phyloP scores from a whole-genome alignment of 2,797 vertebrate species.

The Cryptoblepharus egeriae region DNA sequence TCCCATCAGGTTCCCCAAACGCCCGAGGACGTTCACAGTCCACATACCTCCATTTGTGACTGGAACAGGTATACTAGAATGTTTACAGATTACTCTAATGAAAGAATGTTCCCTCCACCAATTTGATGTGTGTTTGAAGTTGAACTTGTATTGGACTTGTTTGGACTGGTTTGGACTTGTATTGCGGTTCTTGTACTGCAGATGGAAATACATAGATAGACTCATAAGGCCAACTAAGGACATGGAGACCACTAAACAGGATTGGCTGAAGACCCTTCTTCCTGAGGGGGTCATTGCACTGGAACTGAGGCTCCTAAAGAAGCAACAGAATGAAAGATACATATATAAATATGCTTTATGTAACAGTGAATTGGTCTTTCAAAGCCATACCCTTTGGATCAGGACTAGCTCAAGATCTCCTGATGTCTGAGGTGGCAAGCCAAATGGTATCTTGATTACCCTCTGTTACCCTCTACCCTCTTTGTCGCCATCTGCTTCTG shows the following conservation, averaged over 20 bases:
- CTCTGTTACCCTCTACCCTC: too few relatives aligned
- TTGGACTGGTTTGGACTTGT: too few relatives aligned
- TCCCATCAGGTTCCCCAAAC: slow-evolving; percentile 72
- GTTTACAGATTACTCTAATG: rapidly evolving
- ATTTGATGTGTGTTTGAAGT: rapidly evolving
- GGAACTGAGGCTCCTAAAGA: not conserved
- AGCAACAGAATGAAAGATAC: not conserved
- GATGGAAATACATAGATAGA: slow-evolving; percentile 1
- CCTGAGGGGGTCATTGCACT: not conserved
- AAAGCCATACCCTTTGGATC: too few relatives aligned
- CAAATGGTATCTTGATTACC: too few relatives aligned
- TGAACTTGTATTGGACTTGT: rapidly evolving
- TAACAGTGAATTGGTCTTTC: too few relatives aligned
- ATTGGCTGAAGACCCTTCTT: not conserved
- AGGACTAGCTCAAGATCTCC: too few relatives aligned
- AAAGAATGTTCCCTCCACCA: rapidly evolving
- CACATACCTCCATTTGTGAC: slow-evolving; percentile 37
- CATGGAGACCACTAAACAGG: not conserved
- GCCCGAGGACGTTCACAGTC: slow-evolving; percentile 63
- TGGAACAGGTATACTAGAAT: too few relatives aligned
- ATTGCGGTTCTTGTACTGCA: rapidly evolving
- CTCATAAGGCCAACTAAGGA: not conserved
- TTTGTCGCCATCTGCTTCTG: too few relatives aligned
- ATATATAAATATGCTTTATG: not conserved
- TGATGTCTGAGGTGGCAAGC: too few relatives aligned